Base-by-base conservation (phyloP, 2,888 invertebrate genomes). In the Tenthredo mesomela region DNA sequence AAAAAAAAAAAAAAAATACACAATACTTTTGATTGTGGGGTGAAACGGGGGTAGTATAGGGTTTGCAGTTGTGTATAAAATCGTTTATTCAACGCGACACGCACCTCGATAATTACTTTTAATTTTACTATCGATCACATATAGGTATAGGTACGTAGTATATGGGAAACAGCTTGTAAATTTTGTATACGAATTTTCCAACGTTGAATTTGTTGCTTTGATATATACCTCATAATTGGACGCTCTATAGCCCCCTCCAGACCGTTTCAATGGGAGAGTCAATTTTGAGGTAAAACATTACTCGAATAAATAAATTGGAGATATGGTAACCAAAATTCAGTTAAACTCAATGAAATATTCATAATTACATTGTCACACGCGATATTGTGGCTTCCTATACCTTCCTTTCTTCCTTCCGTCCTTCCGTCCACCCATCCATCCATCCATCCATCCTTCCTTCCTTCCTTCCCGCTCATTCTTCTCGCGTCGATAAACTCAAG, bases 41-140 rank as follows among this genome's bases (percentile, higher is more conserved):
- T 21, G 61, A 33, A 40, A 6, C 7, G 43, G 40, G 71, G 71
- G 25, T 12, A 61, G 40, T n/a, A n/a, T n/a, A n/a, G 43, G 21
- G 2, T 29, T n/a, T n/a, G n/a, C 29, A 29, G 43, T 12, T 43
- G 43, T 10, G n/a, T 40, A 29, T 40, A 40, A 58, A 80, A 80
- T 80, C 80, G 80, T 61, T 80, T n/a, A 80, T 80, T 65, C 40
- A 21, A 61, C n/a, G 61, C 80, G 50, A 50, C 50, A 77, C 50
- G 18, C 77, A 9, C 54, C 54, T 80, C 40, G 80, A 61, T 58
- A 80, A 61, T 80, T 80, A 61, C 61, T 80, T 80, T 80, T 61
- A 77, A 50, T 77, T 77, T 77, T 50, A 77, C 77, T 77, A 77
- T 77, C 77, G 54, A 77, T 77, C 77, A 77, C 77, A n/a, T n/a